Percentiles rank a stretch among this genome's conserved stretches.
Evolutionary conservation across 2,113 vertebrate species (phyloP).

Genomic region (Gymnarchus niloticus): DNA sequence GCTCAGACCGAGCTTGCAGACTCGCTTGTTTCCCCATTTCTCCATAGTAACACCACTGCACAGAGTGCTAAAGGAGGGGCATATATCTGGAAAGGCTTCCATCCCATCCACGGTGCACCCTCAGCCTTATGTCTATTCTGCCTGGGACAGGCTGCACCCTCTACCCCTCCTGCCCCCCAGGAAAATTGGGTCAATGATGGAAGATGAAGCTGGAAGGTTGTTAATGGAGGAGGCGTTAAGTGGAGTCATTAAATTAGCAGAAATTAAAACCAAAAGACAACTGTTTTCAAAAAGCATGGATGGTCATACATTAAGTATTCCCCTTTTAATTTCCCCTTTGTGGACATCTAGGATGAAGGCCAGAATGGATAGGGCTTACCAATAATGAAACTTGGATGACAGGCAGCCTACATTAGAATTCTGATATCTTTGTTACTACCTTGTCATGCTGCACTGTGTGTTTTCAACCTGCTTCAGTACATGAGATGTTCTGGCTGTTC

Average conservation of each 20-base stretch:
- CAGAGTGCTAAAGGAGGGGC: background rate
- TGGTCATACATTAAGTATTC: background rate
- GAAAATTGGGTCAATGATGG: background rate
- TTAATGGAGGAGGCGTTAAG: background rate
- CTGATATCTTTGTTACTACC: background rate
- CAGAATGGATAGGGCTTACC: slow-evolving; percentile 11
- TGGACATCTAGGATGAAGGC: slow-evolving; percentile 10
- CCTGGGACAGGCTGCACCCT: background rate
- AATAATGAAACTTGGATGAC: background rate
- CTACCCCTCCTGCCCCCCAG: background rate
- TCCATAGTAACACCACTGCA: background rate
- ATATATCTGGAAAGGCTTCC: background rate
- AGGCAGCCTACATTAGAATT: background rate
- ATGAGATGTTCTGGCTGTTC: background rate
- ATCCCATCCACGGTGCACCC: background rate
- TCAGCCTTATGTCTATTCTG: background rate
- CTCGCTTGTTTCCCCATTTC: background rate
- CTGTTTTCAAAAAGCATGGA: background rate
- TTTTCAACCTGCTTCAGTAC: background rate
- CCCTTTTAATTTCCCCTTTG: slow-evolving; percentile 14
- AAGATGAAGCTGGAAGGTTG: background rate
- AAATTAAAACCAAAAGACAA: background rate
- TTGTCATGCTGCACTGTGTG: background rate
- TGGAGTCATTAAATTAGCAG: background rate
- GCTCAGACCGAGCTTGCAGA: background rate